Evolutionary conservation across 2,888 invertebrate species (phyloP).

Genomic region (Carcina quercana): DNA sequence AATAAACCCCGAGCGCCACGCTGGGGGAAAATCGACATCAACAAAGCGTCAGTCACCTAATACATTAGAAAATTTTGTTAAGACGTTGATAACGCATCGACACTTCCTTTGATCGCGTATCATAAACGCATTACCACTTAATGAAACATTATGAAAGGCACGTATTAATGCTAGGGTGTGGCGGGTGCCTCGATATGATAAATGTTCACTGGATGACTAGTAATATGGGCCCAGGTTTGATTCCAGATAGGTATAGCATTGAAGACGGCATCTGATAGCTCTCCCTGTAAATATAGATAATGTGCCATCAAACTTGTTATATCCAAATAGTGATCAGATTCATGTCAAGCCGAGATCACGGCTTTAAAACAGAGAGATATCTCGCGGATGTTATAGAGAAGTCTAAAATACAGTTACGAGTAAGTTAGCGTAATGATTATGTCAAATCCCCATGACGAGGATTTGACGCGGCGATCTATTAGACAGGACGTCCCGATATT

Average conservation of each 20-base stretch:
- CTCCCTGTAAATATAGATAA: constrained; percentile 19
- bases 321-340: no score
- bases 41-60: not conserved
- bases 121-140: constrained; percentile 60
- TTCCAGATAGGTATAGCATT: constrained; percentile 50
- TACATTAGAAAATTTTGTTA: constrained; percentile 1
- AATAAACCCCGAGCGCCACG: no score
- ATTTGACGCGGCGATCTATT: no score
- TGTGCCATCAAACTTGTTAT: no score
- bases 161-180: constrained; percentile 58
- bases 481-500: no score
- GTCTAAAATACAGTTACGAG: no score
- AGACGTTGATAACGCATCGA: constrained; percentile 4
- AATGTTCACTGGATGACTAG: constrained; percentile 61
- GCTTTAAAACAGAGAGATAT: no score
- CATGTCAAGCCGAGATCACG: no score
- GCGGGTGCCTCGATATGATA: constrained; percentile 65
- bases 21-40: no score
- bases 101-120: constrained; percentile 22
- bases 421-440: no score
- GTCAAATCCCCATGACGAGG: no score
- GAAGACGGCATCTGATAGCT: constrained; percentile 29
- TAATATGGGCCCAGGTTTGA: constrained; percentile 43
- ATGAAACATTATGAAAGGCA: constrained; percentile 70
- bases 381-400: no score